Percentiles rank a stretch among this genome's conserved stretches.
These are phyloP conservation scores for Acronicta alni DNA, from an alignment of 2,888 invertebrate genomes.

Conservation along the genomic window DNA sequence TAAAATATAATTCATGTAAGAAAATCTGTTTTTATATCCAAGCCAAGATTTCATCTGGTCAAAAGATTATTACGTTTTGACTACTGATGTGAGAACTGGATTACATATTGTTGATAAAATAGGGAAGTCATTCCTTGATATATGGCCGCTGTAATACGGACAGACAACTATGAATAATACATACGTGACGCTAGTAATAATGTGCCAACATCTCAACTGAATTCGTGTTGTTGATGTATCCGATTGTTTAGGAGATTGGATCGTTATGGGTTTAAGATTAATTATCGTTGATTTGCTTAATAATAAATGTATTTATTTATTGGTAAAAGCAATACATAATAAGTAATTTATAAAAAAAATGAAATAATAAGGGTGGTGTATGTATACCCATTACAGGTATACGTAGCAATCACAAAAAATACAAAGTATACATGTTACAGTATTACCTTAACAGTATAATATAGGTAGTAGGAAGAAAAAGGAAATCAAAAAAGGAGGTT, in stretches of 20 bases:
- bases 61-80: conserved; percentile 20
- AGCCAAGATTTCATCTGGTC: conserved; percentile 1
- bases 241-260: conserved; percentile 22
- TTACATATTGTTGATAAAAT: conserved; percentile 65
- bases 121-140: conserved; percentile 73
- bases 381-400: no score
- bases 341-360: no score
- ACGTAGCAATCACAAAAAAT: no score
- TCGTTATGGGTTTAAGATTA: conserved; percentile 13
- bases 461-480: no score
- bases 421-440: no score
- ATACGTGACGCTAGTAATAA: conserved; percentile 78
- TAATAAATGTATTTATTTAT: no score
- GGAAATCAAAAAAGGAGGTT: no score
- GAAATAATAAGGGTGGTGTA: no score
- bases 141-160: conserved; percentile 74
- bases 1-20: not conserved
- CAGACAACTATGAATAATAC: conserved; percentile 85
- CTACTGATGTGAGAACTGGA: conserved; percentile 29
- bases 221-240: conserved; percentile 65
- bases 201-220: conserved; percentile 71
- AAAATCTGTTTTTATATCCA: not conserved
- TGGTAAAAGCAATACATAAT: no score
- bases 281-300: conserved; percentile 1
- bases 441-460: no score